These are phyloP conservation scores for Empidonax alnorum DNA, from an alignment of 2,113 vertebrate species.

Conservation along the genomic window DNA sequence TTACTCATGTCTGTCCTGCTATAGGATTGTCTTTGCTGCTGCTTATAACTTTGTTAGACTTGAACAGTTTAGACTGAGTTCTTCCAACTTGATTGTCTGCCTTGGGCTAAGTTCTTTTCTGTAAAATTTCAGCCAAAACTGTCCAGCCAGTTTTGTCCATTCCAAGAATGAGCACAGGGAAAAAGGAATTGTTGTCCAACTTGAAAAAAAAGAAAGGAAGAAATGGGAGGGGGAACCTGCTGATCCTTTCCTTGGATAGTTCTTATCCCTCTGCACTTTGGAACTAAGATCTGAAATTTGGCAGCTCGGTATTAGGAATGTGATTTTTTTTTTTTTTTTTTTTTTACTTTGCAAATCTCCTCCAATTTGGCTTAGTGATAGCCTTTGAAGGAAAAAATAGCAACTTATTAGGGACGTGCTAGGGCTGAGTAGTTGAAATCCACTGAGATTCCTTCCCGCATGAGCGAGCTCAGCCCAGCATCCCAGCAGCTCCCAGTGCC, in stretches of 20 bases:
- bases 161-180: slow-evolving; percentile 48
- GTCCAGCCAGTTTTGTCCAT: not conserved
- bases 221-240: slow-evolving; percentile 4
- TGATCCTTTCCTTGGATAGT: slow-evolving; percentile 20
- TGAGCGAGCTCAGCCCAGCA: not conserved
- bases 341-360: slow-evolving; percentile 6
- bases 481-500: not conserved
- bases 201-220: slow-evolving; percentile 17
- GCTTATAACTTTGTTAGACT: slow-evolving; percentile 20
- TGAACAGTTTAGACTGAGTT: not conserved
- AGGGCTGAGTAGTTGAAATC: not conserved
- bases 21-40: accelerated
- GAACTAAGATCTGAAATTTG: slow-evolving; percentile 59
- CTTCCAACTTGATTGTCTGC: slow-evolving; percentile 46
- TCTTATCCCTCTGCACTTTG: not conserved
- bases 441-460: not conserved
- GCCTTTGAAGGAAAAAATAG: slow-evolving; percentile 59
- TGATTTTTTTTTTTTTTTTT: not conserved
- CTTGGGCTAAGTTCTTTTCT: slow-evolving; percentile 16
- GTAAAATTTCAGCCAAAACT: slow-evolving; percentile 43
- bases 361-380: slow-evolving; percentile 30
- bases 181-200: slow-evolving; percentile 55
- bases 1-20: not conserved
- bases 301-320: slow-evolving; percentile 11
- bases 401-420: not conserved